A percentile compares a stretch with the other conserved stretches of the same genome.
Evolutionary conservation across 2,888 invertebrate species (phyloP).

Genomic region (Myathropa florea): DNA sequence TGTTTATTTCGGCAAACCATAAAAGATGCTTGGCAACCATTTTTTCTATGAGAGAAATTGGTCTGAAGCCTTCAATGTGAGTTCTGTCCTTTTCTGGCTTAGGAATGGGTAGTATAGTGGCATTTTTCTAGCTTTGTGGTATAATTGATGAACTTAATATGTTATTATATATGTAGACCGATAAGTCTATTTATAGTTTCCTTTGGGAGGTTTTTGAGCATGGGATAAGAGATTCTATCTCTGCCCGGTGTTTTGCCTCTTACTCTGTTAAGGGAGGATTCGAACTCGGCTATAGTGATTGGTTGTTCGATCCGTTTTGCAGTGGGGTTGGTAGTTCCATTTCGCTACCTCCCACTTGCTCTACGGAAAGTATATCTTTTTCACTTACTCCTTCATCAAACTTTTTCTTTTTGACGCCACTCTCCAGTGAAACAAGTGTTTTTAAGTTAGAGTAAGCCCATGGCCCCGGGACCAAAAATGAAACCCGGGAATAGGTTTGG

Average conservation of each 20-base stretch:
- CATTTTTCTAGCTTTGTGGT: constrained; percentile 1
- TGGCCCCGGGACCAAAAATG: no score
- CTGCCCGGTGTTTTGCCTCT: background rate
- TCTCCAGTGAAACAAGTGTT: no score
- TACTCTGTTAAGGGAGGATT: background rate
- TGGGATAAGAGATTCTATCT: background rate
- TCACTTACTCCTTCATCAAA: no score
- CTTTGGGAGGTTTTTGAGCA: background rate
- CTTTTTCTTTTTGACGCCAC: no score
- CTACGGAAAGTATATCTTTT: no score
- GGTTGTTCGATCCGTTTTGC: no score
- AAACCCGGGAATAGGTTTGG: background rate
- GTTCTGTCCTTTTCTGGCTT: background rate
- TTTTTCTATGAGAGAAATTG: background rate
- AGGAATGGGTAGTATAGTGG: background rate
- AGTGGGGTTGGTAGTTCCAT: no score
- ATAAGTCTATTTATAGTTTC: background rate
- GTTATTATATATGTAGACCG: background rate
- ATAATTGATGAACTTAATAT: background rate
- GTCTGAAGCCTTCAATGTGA: background rate
- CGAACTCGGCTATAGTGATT: background rate
- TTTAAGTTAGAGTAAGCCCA: no score
- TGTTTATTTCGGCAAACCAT: background rate
- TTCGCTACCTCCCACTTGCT: no score
- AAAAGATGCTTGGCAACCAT: background rate